A percentile compares a stretch with the other conserved stretches of the same genome.
These are phyloP conservation scores for Elachura formosa DNA, from an alignment of 2,113 vertebrate genomes.

Conservation along the genomic window DNA sequence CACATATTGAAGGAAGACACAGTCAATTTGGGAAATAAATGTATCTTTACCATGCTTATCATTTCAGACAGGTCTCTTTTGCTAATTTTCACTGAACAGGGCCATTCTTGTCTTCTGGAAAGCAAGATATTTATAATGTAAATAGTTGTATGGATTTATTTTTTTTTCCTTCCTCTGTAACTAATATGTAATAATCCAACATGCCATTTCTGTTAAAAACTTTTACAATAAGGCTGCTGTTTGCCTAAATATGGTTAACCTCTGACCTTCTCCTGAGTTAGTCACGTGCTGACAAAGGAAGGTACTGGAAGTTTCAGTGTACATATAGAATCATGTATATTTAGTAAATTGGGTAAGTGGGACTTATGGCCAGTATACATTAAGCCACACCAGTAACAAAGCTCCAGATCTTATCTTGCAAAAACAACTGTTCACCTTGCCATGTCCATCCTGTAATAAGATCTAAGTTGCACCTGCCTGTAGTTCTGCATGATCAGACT, in stretches of 20 bases:
- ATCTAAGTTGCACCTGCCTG: constrained; percentile 82
- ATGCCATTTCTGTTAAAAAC: constrained; percentile 14
- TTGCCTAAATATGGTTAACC: constrained; percentile 39
- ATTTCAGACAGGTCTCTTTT: constrained; percentile 16
- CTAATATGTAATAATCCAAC: constrained; percentile 47
- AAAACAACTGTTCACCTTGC: constrained; percentile 78
- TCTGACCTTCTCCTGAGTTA: constrained; percentile 32
- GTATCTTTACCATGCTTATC: not conserved
- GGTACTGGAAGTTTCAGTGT: constrained; percentile 65
- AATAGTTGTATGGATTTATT: constrained; percentile 55
- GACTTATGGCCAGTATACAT: constrained; percentile 93
- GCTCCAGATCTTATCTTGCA: constrained; percentile 32
- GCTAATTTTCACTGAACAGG: constrained; percentile 43
- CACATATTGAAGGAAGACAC: not conserved
- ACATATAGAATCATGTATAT: constrained; percentile 86
- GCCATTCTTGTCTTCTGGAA: constrained; percentile 56
- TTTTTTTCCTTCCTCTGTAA: constrained; percentile 23
- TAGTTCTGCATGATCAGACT: constrained; percentile 86
- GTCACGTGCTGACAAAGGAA: not conserved
- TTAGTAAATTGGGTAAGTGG: constrained; percentile 78
- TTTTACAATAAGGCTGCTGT: constrained; percentile 11
- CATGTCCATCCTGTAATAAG: constrained; percentile 74
- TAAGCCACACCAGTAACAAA: constrained; percentile 61
- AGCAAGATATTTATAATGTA: constrained; percentile 63
- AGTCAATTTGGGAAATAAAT: not conserved